A percentile compares a stretch with the other conserved stretches of the same genome.
These are phyloP conservation scores for Magallana ariakensis DNA, from an alignment of 1,140 invertebrate species.

Conservation along the genomic window DNA sequence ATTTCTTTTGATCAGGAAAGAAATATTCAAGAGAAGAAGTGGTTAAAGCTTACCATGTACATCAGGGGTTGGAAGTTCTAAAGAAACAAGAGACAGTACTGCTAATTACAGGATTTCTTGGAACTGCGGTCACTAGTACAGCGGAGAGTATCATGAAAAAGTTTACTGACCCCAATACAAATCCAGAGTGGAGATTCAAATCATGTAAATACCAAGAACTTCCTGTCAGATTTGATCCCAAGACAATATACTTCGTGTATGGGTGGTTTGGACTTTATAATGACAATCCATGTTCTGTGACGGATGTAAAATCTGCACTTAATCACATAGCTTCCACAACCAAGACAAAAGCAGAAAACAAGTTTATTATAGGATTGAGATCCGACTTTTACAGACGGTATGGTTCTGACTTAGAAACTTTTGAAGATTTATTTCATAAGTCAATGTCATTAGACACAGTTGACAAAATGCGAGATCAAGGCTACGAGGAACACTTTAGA, in stretches of 20 bases:
- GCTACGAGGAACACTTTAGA: not conserved
- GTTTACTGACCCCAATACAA: not conserved
- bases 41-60: not conserved
- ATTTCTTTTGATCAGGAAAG: no score
- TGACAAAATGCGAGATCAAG: not conserved
- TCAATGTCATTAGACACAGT: conserved; percentile 2
- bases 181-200: not conserved
- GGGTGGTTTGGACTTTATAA: conserved; percentile 19
- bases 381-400: not conserved
- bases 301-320: no score
- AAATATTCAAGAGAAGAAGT: not conserved
- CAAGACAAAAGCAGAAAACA: not conserved
- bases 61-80: not conserved
- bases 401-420: not conserved
- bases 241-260: conserved; percentile 24
- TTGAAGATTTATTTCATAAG: not conserved
- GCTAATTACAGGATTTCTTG: not conserved
- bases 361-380: conserved; percentile 23
- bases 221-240: not conserved
- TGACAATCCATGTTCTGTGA: not conserved
- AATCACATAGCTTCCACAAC: not conserved
- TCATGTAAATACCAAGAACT: conserved; percentile 14
- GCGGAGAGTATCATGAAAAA: not conserved
- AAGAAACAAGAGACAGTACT: not conserved
- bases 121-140: not conserved